Evolutionary conservation across 2,113 vertebrate genomes (phyloP).

Genomic region (Syrrhaptes paradoxus): DNA sequence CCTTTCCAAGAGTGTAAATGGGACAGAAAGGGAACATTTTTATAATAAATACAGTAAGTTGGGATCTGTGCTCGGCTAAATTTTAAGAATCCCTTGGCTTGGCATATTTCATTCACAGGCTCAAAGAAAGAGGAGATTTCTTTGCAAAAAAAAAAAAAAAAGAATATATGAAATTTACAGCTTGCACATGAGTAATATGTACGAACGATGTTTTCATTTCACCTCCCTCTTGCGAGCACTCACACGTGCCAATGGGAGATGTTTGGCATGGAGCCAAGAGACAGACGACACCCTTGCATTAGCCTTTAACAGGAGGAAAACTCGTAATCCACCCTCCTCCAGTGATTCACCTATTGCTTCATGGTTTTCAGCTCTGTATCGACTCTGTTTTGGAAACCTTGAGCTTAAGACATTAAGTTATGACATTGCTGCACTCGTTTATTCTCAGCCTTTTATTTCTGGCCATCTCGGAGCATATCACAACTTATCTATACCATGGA

Average conservation of each 20-base stretch:
- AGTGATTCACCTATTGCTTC: background rate
- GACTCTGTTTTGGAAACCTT: background rate
- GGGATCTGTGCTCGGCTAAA: fast-evolving
- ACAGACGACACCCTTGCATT: background rate
- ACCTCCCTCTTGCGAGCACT: background rate
- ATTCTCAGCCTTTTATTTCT: background rate
- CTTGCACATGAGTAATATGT: background rate
- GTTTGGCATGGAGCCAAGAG: background rate
- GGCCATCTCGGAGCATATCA: background rate
- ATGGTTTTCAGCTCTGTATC: fast-evolving
- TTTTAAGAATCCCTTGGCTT: background rate
- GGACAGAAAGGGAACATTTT: background rate
- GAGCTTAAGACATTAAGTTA: background rate
- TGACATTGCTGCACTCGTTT: background rate
- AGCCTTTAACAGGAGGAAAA: background rate
- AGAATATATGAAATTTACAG: background rate
- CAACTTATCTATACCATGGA: background rate
- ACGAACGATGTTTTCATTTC: constrained; percentile 8
- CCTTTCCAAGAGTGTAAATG: background rate
- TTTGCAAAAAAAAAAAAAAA: background rate
- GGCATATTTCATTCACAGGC: background rate
- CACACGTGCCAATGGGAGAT: background rate
- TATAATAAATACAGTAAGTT: background rate
- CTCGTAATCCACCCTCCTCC: background rate
- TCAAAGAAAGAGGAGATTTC: background rate